Base-by-base conservation (phyloP, 2,797 vertebrate genomes). In the Syncerus caffer region DNA sequence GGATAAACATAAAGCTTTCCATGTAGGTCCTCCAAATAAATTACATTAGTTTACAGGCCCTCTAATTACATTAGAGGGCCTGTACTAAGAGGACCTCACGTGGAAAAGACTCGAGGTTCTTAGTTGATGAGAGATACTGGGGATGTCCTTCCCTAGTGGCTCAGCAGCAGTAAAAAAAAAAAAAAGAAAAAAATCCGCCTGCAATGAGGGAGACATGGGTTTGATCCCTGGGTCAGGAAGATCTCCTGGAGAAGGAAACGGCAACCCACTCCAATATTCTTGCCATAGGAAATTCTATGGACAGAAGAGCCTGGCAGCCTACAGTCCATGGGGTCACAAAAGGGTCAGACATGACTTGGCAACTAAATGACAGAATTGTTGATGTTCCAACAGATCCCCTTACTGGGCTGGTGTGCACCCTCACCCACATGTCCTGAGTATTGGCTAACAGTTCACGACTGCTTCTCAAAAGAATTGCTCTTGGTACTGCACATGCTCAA, bases 271-370 rank as follows among this genome's bases (percentile, higher is more conserved):
- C 71, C 71, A 74, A 42, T 74, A 42, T 4, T 42, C 38, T 74
- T 42, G 23, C 6, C 38, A 23, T 8, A 25, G 38, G 71, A 74
- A 42, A 27, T 42, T 16, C 23, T 14, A 74, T 14, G 38, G 71
- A 74, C 6, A 74, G 71, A 42, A 25, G 71, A 15, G 38, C 71
- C 38, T 42, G 71, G 23, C 23, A 74, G 38, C 21, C 71, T 74
- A 42, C 12, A 74, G 34, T 38, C 67, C 34, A 42, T 25, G 34
- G 38, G 38, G 38, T 42, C 71, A 74, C 23, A 74, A 74, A 74
- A 42, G 71, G 38, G 71, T 45, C 1, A 0, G 38, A 27, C 38
- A 45, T 0, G 0, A 74, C 38, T 74, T 42, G 23, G 38, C 23
- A 3, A 45, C 12, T 74, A 42, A 74, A 42, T 27, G 23, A 45